Conservation (phyloP, 2,113 vertebrate species). For the Cinclus mexicanus region DNA sequence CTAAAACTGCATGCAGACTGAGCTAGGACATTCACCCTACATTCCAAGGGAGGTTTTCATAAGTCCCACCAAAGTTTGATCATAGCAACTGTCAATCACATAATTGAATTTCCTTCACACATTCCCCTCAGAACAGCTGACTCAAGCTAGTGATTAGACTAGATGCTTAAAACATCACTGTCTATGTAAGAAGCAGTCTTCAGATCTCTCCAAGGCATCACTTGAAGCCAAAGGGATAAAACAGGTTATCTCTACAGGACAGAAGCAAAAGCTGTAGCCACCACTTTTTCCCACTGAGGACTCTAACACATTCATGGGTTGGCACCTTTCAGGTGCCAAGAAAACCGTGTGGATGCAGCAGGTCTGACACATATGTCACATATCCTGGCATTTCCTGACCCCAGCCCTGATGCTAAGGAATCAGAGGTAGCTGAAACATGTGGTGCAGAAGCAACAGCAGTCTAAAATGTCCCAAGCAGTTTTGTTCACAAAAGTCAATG, state of each 20-base stretch:
- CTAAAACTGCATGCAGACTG: background rate
- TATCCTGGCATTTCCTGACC: accelerated
- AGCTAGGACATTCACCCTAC: background rate
- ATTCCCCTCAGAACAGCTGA: background rate
- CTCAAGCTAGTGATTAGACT: background rate
- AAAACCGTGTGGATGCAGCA: background rate
- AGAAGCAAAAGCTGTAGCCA: background rate
- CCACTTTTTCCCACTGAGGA: background rate
- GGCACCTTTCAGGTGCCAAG: background rate
- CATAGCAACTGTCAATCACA: background rate
- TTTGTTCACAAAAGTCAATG: background rate
- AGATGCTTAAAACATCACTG: background rate
- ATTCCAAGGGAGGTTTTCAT: background rate
- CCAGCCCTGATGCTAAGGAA: background rate
- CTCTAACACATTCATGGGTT: accelerated
- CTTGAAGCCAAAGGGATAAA: background rate
- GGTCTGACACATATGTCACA: background rate
- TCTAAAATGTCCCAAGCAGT: background rate
- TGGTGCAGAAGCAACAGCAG: background rate
- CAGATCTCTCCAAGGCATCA: background rate
- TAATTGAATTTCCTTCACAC: background rate
- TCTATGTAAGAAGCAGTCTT: background rate
- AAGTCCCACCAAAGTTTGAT: background rate
- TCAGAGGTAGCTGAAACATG: accelerated
- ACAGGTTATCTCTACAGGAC: background rate